Base-by-base conservation (phyloP, 2,888 invertebrate species). In the Lacanobia oleracea region DNA sequence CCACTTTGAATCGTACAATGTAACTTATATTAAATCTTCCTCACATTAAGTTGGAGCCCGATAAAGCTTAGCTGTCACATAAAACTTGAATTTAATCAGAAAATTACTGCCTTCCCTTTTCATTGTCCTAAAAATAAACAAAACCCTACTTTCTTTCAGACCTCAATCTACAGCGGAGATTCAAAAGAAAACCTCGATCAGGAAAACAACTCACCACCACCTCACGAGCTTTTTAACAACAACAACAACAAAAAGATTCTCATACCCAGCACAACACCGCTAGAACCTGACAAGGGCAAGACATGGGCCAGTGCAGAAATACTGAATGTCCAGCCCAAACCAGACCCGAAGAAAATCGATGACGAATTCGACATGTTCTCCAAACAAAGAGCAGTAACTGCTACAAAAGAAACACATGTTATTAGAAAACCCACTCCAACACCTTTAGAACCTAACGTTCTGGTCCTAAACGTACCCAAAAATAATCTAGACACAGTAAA, bases 351-450 rank as follows among this genome's bases (percentile, higher is more conserved):
- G 68, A 92, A 92, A 73, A 86, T 96, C 0, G 96, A 96, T 82
- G 88, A 96, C 86, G 96, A 96, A 90, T 91, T 96, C 81, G 93
- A 96, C 86, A 86, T 94, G 85, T 93, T 96, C 84, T 93, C 92
- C 71, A 91, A 95, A 93, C 91, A 94, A 89, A 84, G 97, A 88
- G 87, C 95, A 50, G 94, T 93, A 66, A 79, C 65, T 0, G 37
- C 48, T 27, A 66, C 67, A 23, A 79, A 82, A 69, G 79, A 80
- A 33, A 91, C 88, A 71, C 88, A 40, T 7, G 0, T 79, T 0
- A 73, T 87, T 4, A 94, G 81, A 90, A 92, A 87, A 79, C 86
- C 80, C 82, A 91, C 88, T 3, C 82, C 82, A 7, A 87, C 76
- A 0, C 83, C 89, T 40, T 86, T 94, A 82, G 94, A 95, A 82